Conservation (phyloP, 1,140 invertebrate species). For the Drosophila sp. region DNA sequence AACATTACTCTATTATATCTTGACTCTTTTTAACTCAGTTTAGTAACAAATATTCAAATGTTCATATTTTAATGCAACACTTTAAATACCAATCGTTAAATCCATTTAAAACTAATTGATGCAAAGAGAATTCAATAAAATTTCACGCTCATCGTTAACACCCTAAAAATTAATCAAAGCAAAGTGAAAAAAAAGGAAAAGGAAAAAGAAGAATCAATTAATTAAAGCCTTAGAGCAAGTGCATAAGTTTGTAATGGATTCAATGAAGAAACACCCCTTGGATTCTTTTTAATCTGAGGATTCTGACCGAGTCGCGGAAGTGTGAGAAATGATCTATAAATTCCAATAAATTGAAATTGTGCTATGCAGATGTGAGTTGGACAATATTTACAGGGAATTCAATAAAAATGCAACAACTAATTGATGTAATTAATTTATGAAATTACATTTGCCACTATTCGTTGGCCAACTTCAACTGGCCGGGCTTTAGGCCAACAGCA, state of each 20-base stretch:
- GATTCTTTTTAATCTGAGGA: background rate
- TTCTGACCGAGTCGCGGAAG: background rate
- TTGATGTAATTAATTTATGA: slow-evolving; percentile 79
- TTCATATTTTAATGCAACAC: background rate
- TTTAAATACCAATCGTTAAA: background rate
- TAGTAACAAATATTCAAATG: background rate
- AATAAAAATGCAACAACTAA: slow-evolving; percentile 70
- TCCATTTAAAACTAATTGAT: slow-evolving; percentile 26
- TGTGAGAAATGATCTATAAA: slow-evolving; percentile 17
- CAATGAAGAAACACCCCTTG: slow-evolving; percentile 14
- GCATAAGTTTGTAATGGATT: slow-evolving; percentile 49
- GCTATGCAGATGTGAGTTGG: slow-evolving; percentile 27
- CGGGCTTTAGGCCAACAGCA: slow-evolving; percentile 7
- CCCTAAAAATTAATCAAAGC: slow-evolving; percentile 24
- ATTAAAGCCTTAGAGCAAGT: slow-evolving; percentile 5
- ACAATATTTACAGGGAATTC: slow-evolving; percentile 66
- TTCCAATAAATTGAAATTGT: slow-evolving; percentile 22
- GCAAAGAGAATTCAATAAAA: slow-evolving; percentile 35
- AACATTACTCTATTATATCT: no score
- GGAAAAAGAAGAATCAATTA: slow-evolving; percentile 26
- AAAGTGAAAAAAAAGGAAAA: background rate
- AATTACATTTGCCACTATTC: slow-evolving; percentile 64
- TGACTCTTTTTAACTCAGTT: no score
- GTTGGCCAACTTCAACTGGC: background rate
- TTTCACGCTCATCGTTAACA: slow-evolving; percentile 11